Percentiles rank a stretch among this genome's conserved stretches.
These are phyloP conservation scores for Torymus auratus DNA, from an alignment of 2,888 invertebrate genomes.

Conservation along the genomic window DNA sequence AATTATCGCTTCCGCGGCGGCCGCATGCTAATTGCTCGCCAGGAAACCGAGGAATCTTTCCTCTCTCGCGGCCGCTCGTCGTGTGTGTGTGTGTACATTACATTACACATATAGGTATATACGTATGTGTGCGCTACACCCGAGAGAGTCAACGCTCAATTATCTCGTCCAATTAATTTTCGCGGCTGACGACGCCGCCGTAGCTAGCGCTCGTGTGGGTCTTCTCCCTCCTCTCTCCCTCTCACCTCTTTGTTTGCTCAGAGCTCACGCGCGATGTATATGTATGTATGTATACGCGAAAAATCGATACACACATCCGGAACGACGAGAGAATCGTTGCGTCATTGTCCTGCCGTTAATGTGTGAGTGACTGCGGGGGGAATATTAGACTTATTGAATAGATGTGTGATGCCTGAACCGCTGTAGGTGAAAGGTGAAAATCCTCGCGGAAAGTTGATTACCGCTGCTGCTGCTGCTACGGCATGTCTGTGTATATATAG, in stretches of 20 bases:
- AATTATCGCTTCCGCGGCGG: conserved; percentile 34
- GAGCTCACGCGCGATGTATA: neutral
- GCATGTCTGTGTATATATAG: neutral
- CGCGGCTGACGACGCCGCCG: conserved; percentile 23
- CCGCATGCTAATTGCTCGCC: conserved; percentile 37
- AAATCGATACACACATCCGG: conserved; percentile 58
- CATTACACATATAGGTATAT: too few relatives aligned
- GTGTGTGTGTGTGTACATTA: too few relatives aligned
- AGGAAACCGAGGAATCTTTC: conserved; percentile 12
- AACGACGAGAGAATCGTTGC: conserved; percentile 33
- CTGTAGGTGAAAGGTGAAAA: conserved; percentile 56
- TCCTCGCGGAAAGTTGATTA: conserved; percentile 1
- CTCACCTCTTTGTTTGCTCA: neutral
- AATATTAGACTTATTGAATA: too few relatives aligned
- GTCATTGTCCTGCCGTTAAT: conserved; percentile 1
- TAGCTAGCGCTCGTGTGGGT: conserved; percentile 1
- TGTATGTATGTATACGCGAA: conserved; percentile 12
- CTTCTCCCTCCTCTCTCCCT: conserved; percentile 12
- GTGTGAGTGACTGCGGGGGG: too few relatives aligned
- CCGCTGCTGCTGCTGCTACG: neutral
- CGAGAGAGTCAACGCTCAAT: conserved; percentile 42
- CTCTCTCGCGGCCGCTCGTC: neutral
- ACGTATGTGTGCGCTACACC: too few relatives aligned
- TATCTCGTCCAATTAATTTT: conserved; percentile 55
- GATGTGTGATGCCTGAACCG: too few relatives aligned